These are phyloP conservation scores for Microctenopoma stevenorrisi DNA, from an alignment of 2,797 vertebrate genomes.

Conservation along the genomic window DNA sequence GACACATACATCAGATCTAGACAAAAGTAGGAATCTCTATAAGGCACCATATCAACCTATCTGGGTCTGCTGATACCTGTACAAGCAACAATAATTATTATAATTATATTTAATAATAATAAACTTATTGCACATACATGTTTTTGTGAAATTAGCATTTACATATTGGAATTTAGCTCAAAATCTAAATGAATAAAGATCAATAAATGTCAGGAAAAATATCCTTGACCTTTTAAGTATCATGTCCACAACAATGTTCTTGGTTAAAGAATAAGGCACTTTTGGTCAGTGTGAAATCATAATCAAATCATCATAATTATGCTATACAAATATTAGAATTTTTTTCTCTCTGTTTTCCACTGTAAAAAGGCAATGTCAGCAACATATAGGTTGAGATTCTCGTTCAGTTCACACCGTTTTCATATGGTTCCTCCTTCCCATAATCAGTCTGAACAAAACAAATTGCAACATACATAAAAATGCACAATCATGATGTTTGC, in stretches of 20 bases:
- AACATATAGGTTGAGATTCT: background rate
- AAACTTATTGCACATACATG: background rate
- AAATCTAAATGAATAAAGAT: background rate
- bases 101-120: background rate
- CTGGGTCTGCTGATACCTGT: background rate
- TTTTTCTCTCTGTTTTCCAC: background rate
- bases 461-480: conserved; percentile 48
- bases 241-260: conserved; percentile 20
- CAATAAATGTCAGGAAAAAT: background rate
- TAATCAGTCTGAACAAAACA: conserved; percentile 15
- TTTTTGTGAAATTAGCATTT: conserved; percentile 4
- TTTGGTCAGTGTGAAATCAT: conserved; percentile 42
- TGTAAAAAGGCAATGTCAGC: conserved; percentile 7
- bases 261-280: conserved; percentile 53
- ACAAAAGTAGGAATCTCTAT: background rate
- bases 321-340: too few relatives aligned
- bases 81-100: background rate
- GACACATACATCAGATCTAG: background rate
- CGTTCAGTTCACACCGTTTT: conserved; percentile 6
- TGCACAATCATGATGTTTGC: conserved; percentile 32
- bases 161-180: conserved; percentile 14
- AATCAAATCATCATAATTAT: background rate
- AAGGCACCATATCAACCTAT: conserved; percentile 9
- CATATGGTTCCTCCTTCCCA: background rate
- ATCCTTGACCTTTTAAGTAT: conserved; percentile 15